Percentiles rank a stretch among this genome's conserved stretches.
Evolutionary conservation across 2,113 vertebrate species (phyloP).

Genomic region (Charina bottae): DNA sequence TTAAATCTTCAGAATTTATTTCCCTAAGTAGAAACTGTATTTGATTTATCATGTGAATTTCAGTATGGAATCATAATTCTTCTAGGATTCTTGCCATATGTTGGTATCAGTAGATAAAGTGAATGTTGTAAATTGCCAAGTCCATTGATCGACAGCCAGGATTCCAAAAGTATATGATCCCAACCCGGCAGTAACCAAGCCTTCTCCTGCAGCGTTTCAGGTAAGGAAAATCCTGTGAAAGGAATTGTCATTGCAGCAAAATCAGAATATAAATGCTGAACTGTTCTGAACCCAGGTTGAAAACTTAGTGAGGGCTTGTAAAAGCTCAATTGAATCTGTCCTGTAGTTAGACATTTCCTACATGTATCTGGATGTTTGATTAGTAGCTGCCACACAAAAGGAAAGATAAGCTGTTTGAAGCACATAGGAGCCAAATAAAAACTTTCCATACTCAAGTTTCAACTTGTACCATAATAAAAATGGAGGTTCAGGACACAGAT

Average conservation of each 20-base stretch:
- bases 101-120: slow-evolving; percentile 39
- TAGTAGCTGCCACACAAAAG: slow-evolving; percentile 28
- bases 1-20: slow-evolving; percentile 30
- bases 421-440: slow-evolving; percentile 19
- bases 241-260: slow-evolving; percentile 7
- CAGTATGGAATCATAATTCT: slow-evolving; percentile 21
- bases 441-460: not conserved
- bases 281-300: slow-evolving; percentile 35
- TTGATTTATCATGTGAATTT: slow-evolving; percentile 16
- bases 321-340: not conserved
- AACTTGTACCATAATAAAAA: slow-evolving; percentile 7
- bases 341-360: slow-evolving; percentile 1
- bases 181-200: not conserved
- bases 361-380: slow-evolving; percentile 37
- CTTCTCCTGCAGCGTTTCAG: slow-evolving; percentile 20
- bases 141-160: slow-evolving; percentile 6
- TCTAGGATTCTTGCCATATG: slow-evolving; percentile 35
- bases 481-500: not conserved
- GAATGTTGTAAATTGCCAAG: slow-evolving; percentile 19
- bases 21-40: slow-evolving; percentile 21
- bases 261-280: slow-evolving; percentile 20
- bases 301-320: slow-evolving; percentile 25
- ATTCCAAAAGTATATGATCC: slow-evolving; percentile 6
- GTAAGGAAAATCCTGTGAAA: not conserved
- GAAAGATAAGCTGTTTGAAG: not conserved